Evolutionary conservation across 1,140 invertebrate genomes (phyloP).

Genomic region (Caenorhabditis brenneri): DNA sequence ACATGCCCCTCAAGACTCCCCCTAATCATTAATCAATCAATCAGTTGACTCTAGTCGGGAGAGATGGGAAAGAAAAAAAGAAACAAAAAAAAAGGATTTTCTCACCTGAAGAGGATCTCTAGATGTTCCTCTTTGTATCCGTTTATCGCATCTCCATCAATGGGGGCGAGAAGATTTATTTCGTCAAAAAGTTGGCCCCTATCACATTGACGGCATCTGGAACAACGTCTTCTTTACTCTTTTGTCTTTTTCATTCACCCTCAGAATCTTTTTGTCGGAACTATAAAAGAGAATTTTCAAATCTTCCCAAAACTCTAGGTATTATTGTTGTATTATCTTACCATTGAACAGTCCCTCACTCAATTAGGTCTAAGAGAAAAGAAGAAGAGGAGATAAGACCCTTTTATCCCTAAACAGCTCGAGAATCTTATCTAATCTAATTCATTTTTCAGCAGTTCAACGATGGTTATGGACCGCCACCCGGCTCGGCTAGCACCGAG

Average conservation of each 20-base stretch:
- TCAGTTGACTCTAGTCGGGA: background rate
- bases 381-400: background rate
- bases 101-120: background rate
- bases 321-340: too few relatives aligned
- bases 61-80: background rate
- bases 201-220: background rate
- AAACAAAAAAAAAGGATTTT: background rate
- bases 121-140: background rate
- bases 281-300: too few relatives aligned
- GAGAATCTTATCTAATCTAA: background rate
- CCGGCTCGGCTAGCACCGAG: constrained; percentile 36
- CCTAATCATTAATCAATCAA: constrained; percentile 11
- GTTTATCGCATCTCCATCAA: background rate
- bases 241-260: background rate
- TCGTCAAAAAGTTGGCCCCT: background rate
- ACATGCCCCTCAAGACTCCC: background rate
- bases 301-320: too few relatives aligned
- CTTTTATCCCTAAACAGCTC: background rate
- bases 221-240: background rate
- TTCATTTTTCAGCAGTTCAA: constrained; percentile 51
- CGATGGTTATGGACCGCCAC: constrained; percentile 52
- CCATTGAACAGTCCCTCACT: too few relatives aligned
- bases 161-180: constrained; percentile 20
- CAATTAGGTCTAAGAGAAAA: too few relatives aligned
- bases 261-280: background rate